Evolutionary conservation across 2,797 vertebrate species (phyloP).

Genomic region (Carcharodon carcharias): DNA sequence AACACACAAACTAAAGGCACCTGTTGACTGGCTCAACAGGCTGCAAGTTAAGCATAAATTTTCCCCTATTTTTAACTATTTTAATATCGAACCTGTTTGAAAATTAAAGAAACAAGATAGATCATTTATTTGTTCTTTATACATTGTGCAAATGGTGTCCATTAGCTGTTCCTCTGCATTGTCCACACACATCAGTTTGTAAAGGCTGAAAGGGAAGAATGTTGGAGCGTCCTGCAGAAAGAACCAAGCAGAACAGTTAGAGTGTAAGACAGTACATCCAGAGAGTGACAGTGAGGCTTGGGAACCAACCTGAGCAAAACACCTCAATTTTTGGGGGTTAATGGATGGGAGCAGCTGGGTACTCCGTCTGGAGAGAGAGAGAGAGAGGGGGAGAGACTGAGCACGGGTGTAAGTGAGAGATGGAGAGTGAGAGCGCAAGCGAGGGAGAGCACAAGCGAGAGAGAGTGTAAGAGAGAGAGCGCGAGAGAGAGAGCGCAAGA

Average conservation of each 20-base stretch:
- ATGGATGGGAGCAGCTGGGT: not conserved
- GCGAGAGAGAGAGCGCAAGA: no score
- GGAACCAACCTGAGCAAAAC: not conserved
- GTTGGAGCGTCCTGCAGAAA: not conserved
- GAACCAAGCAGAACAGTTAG: not conserved
- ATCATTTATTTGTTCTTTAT: conserved; percentile 27
- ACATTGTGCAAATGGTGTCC: conserved; percentile 20
- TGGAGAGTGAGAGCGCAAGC: no score
- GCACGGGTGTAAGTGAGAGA: no score
- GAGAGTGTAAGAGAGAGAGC: no score
- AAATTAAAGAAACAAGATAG: conserved; percentile 27
- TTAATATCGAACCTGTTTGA: conserved; percentile 5
- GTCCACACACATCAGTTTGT: not conserved
- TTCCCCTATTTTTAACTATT: not conserved
- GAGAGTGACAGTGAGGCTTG: not conserved
- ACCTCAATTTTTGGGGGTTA: no score
- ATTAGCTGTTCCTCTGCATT: not conserved
- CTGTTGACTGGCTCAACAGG: not conserved
- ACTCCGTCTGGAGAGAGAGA: not conserved
- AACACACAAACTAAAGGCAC: not conserved
- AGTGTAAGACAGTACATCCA: no score
- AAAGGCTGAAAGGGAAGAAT: not conserved
- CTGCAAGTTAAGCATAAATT: not conserved
- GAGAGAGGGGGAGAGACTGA: not conserved
- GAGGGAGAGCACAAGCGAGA: no score